phyloP scores from a whole-genome alignment of 2,113 vertebrate species.

The Cyanoderma ruficeps region DNA sequence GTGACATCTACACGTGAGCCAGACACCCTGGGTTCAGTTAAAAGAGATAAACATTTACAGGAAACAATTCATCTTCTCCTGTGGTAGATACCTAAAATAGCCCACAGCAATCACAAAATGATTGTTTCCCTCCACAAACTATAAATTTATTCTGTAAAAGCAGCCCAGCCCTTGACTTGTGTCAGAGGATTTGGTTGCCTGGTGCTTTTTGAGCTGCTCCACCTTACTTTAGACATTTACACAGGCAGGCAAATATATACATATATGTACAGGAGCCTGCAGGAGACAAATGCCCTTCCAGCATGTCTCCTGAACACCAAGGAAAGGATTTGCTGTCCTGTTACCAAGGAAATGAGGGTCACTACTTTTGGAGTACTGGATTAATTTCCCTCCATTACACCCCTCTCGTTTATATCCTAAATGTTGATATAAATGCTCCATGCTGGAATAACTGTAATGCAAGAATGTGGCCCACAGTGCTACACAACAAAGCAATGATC shows the following conservation, averaged over 20 bases:
- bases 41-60: slow-evolving; percentile 53
- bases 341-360: neutral
- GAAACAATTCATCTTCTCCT: slow-evolving; percentile 58
- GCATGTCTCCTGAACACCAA: neutral
- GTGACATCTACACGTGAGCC: slow-evolving; percentile 42
- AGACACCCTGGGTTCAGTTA: slow-evolving; percentile 31
- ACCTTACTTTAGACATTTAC: neutral
- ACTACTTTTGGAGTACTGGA: neutral
- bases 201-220: neutral
- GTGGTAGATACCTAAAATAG: slow-evolving; percentile 16
- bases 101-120: slow-evolving; percentile 17
- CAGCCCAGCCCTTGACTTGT: neutral
- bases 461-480: neutral
- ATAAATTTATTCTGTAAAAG: slow-evolving; percentile 23
- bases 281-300: neutral
- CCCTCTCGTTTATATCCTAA: neutral
- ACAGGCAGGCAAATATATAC: neutral
- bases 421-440: neutral
- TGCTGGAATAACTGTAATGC: neutral
- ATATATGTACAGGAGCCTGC: neutral
- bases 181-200: neutral
- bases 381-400: neutral
- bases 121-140: slow-evolving; percentile 12
- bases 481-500: neutral
- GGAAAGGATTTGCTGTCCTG: neutral